Percentiles rank a stretch among this genome's conserved stretches.
Conservation (phyloP, 1,140 invertebrate species). For the Drosophila novamexicana region DNA sequence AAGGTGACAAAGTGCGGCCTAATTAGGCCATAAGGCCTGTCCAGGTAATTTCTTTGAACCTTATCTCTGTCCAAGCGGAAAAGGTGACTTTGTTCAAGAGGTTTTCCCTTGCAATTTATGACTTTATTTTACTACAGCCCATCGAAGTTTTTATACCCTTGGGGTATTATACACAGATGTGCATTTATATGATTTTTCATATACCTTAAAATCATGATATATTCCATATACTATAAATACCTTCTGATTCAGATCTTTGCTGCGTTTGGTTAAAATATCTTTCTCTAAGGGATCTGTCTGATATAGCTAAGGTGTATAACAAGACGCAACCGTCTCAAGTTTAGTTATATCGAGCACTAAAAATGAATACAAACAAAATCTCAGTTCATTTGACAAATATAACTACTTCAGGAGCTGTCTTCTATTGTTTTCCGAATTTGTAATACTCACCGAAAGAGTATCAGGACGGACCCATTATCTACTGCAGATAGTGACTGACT, state of each 20-base stretch:
- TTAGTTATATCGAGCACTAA: too few relatives aligned
- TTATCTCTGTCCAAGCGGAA: conserved; percentile 49
- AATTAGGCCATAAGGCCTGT: conserved; percentile 47
- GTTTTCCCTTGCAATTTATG: conserved; percentile 59
- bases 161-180: too few relatives aligned
- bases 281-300: too few relatives aligned
- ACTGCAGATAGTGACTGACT: conserved; percentile 10
- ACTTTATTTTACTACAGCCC: conserved; percentile 40
- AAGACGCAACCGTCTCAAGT: too few relatives aligned
- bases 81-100: conserved; percentile 48
- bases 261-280: too few relatives aligned
- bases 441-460: background rate
- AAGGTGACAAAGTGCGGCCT: conserved; percentile 21
- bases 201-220: too few relatives aligned
- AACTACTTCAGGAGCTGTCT: background rate
- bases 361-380: too few relatives aligned
- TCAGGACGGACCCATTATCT: background rate
- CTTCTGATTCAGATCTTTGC: too few relatives aligned
- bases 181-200: background rate
- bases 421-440: background rate
- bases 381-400: background rate
- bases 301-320: too few relatives aligned
- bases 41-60: conserved; percentile 29
- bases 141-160: background rate
- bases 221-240: too few relatives aligned